phyloP scores from a whole-genome alignment of 1,140 invertebrate species.

The Caerostris extrusa region DNA sequence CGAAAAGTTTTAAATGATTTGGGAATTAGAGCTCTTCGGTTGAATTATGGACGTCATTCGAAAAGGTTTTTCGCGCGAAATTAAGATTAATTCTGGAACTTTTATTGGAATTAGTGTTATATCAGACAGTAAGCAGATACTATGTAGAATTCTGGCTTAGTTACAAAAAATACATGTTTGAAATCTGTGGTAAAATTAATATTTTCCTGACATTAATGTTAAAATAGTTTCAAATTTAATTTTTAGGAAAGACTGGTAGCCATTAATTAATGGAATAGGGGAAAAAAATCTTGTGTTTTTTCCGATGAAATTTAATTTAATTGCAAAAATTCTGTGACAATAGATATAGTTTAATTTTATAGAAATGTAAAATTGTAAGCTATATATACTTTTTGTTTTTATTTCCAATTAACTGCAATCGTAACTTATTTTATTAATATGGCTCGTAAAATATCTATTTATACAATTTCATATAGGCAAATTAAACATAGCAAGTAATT shows the following conservation, averaged over 20 bases:
- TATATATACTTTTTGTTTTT: no score
- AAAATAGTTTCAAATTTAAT: neutral
- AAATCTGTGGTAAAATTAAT: neutral
- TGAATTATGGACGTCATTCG: neutral
- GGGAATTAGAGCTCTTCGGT: neutral
- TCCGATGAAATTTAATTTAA: no score
- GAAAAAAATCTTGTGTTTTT: no score
- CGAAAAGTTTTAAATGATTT: constrained; percentile 27
- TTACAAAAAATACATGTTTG: neutral
- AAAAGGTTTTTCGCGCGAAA: neutral
- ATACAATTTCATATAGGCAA: no score
- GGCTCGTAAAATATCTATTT: no score
- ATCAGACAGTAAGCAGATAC: neutral
- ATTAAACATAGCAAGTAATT: no score
- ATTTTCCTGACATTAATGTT: neutral
- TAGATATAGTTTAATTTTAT: no score
- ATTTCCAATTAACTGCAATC: no score
- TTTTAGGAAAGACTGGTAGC: neutral
- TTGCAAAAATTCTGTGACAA: no score
- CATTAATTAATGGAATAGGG: neutral
- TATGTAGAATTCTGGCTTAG: neutral
- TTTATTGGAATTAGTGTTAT: neutral
- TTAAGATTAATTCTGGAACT: neutral
- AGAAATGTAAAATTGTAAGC: no score
- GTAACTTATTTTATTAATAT: no score